Base-by-base conservation (phyloP, 23 tunicate genomes). In the Corella eumyota region DNA sequence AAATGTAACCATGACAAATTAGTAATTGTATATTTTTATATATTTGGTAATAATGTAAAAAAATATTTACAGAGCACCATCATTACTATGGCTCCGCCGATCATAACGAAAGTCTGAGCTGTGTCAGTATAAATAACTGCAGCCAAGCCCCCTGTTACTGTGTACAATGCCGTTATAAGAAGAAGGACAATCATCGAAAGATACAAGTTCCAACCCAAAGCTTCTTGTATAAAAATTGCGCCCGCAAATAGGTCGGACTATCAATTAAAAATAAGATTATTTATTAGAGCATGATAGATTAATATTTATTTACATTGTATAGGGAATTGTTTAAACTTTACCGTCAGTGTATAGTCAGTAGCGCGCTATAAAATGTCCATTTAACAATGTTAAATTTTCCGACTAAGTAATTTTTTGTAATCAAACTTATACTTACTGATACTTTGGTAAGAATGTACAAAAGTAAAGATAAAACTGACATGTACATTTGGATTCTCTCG, bases 81-180 rank as follows among this genome's bases (percentile, higher is more conserved):
- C 97, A 90, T 90, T 0, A 69, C 51, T 25, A 90, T 26, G 6
- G 77, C 90, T 21, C 97, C 97, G 4, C 50, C 73, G 0, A 79
- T 52, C 91, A 90, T 90, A 21, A 90, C 65, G 46, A 90, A 64
- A 9, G 97, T 90, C 36, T 90, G 97, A 13, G 61, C 96, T 2
- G 96, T 81, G 46, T 88, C 96, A 17, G 96, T 88, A 68, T 88
- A 88, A 11, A 88, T 80, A 21, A 90, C 97, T 9, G 97, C 97
- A 2, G 90, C 81, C 54, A 90, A 55, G 6, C 97, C 97, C 6
- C 97, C 97, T n/a, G 97, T 75, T 4, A 90, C 85, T 29, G 97
- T 80, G 60, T 80, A 90, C 29, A 81, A 51, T 56, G 80, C 97
- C 25, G 97, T 90, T 21, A 90, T 82, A 0, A 61, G 64, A 28